phyloP scores from a whole-genome alignment of 2,888 invertebrate species.

The Pyrrhosoma nymphula region DNA sequence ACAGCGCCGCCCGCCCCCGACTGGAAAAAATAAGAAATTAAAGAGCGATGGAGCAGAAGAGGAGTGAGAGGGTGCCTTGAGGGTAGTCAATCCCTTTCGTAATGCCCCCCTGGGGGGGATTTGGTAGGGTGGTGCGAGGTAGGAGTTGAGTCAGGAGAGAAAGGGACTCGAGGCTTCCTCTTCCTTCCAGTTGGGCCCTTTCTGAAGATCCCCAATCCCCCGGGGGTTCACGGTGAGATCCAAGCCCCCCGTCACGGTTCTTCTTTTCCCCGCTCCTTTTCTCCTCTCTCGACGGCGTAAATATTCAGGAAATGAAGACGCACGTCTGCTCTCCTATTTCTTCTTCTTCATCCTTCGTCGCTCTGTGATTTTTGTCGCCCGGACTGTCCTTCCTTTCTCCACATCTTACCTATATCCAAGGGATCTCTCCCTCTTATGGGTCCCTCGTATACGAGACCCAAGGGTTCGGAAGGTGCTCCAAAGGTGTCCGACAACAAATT shows the following conservation, averaged over 20 bases:
- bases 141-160: neutral
- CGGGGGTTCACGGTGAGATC: neutral
- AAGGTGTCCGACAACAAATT: neutral
- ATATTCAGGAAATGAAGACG: constrained; percentile 7
- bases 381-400: neutral
- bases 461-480: neutral
- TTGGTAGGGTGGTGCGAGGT: no score
- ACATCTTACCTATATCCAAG: neutral
- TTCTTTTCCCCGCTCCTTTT: neutral
- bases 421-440: neutral
- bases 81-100: constrained; percentile 22
- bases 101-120: neutral
- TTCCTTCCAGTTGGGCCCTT: neutral
- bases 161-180: neutral
- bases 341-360: neutral
- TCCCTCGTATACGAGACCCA: neutral
- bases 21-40: neutral
- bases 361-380: neutral
- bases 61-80: neutral
- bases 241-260: neutral
- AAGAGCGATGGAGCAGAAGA: neutral
- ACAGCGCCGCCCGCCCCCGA: neutral
- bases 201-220: neutral
- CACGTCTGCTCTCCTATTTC: neutral
- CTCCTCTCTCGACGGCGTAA: neutral